Evolutionary conservation across 2,888 invertebrate genomes (phyloP).

Genomic region (Dryadula phaetusa): DNA sequence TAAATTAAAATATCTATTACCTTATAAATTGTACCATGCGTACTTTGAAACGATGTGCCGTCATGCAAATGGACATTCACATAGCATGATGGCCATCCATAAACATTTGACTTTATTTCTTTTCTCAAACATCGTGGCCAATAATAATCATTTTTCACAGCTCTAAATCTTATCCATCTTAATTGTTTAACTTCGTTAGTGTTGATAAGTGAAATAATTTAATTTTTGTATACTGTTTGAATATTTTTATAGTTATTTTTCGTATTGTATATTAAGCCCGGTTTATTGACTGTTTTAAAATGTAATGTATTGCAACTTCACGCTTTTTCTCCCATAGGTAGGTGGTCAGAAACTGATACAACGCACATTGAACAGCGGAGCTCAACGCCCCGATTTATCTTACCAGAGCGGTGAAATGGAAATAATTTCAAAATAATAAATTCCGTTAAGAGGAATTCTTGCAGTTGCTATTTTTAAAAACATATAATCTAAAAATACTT

Average conservation of each 20-base stretch:
- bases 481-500: no score
- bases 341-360: no score
- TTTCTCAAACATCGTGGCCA: constrained; percentile 32
- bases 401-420: no score
- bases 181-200: constrained; percentile 17
- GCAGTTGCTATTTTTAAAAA: no score
- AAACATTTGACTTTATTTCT: constrained; percentile 50
- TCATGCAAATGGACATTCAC: constrained; percentile 65
- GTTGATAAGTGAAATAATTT: neutral
- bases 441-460: no score
- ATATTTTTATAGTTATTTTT: neutral
- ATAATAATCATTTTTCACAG: constrained; percentile 31
- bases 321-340: no score
- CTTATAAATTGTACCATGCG: constrained; percentile 27
- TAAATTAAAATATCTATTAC: neutral
- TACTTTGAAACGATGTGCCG: constrained; percentile 61
- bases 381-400: no score
- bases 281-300: no score
- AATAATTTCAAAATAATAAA: no score
- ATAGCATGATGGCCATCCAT: constrained; percentile 53
- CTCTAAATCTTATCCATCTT: constrained; percentile 23
- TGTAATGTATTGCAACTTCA: no score
- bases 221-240: neutral
- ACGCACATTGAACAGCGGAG: no score
- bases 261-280: neutral